Evolutionary conservation across 2,797 vertebrate genomes (phyloP), one percentile per base, ranked within the genome.

Genomic region (Euthynnus affinis): DNA sequence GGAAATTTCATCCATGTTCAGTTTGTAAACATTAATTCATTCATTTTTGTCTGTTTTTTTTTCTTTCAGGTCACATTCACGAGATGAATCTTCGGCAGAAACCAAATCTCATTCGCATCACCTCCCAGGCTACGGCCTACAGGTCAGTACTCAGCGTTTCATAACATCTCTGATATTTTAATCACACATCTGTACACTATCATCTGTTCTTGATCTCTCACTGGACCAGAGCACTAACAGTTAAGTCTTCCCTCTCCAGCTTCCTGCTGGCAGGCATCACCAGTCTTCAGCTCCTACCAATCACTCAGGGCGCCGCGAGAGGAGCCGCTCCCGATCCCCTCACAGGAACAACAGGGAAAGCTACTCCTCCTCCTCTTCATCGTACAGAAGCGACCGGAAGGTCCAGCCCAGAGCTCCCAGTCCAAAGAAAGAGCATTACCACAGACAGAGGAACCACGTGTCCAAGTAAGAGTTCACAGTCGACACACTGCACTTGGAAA

Each of bases 111-210:
- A 76, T 64, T 81, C 82, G 5, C 87, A 82, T 78, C 96, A 88
- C 85, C 48, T 78, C 23, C 84, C 95, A 3, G 95, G 95, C 25
- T 99, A 97, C 25, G 98, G 98, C 4, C 95, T 99, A 1, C 97
- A 95, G 92, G 98, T 98, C 62, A 88, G 93, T 83, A 1, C 37
- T 9, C 34, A 40, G 18, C 57, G 13, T 66, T 10, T 74, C 4
- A 9, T 60, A 10, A 22, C 6, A 42, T 25, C 15, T 32, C 2
- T 62, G 25, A 29, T 60, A 44, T 29, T n/a, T 5, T 34, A 6
- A 62, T 75, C 2, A 70, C n/a, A 12, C 9, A 37, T 9, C 2
- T 37, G n/a, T 40, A 40, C 37, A 12, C 1, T 42, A 1, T 3
- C 2, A 56, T 51, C 29, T 9, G 3, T 40, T 48, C 5, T 60